phyloP scores from a whole-genome alignment of 2,113 vertebrate genomes.

The Porphyrio hochstetteri region DNA sequence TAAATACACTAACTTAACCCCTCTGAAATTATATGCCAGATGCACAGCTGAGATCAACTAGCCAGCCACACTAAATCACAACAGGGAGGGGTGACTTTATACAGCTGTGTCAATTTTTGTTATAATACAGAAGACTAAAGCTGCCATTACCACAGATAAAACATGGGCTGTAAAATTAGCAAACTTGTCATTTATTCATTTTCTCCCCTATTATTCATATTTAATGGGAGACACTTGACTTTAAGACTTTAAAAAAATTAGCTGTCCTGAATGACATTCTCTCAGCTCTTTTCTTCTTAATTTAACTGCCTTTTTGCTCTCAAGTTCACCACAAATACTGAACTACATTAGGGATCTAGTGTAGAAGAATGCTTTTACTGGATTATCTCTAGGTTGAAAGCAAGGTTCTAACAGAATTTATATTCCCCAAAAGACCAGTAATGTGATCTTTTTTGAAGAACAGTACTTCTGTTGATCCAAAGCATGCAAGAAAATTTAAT shows the following conservation, averaged over 20 bases:
- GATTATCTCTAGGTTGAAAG: not conserved
- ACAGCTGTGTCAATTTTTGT: not conserved
- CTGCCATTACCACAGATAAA: not conserved
- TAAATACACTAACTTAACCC: not conserved
- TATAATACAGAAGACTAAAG: not conserved
- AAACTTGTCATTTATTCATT: not conserved
- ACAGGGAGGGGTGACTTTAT: not conserved
- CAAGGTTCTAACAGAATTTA: not conserved
- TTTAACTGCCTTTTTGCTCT: not conserved
- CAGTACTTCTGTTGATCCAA: not conserved
- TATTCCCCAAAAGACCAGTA: not conserved
- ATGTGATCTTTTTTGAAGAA: not conserved
- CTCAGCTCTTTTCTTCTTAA: not conserved
- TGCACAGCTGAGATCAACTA: not conserved
- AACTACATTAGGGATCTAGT: not conserved
- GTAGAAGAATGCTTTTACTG: not conserved
- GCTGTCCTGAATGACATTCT: not conserved
- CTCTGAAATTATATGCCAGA: not conserved
- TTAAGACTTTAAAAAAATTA: not conserved
- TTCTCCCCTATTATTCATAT: constrained; percentile 17
- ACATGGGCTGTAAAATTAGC: not conserved
- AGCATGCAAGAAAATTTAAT: not conserved
- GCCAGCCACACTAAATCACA: not conserved
- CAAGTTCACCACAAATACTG: not conserved
- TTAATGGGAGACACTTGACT: constrained; percentile 27